Percentiles rank a stretch among this genome's conserved stretches.
phyloP scores from a whole-genome alignment of 1,140 invertebrate species.

The Drosophila arizonae region DNA sequence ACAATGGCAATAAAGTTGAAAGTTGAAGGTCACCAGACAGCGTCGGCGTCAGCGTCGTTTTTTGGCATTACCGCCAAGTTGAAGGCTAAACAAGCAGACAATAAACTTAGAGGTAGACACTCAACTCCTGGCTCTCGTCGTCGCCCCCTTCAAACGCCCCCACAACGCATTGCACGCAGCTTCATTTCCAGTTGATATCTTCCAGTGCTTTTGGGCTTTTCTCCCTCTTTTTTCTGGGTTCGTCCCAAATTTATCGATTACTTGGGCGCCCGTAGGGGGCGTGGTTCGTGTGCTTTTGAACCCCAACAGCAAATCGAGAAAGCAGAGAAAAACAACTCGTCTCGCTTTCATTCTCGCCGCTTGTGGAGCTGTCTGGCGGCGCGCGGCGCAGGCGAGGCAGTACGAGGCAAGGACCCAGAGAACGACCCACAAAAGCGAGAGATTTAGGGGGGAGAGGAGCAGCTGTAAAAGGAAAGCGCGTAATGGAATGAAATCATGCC shows the following conservation, averaged over 20 bases:
- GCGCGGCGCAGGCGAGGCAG: conserved; percentile 40
- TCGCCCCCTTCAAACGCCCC: conserved; percentile 1
- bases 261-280: background rate
- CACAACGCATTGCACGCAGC: conserved; percentile 32
- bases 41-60: conserved; percentile 65
- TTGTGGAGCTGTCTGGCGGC: conserved; percentile 69
- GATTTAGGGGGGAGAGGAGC: background rate
- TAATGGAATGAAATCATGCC: conserved; percentile 75
- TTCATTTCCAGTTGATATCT: conserved; percentile 40
- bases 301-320: conserved; percentile 21
- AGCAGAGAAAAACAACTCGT: conserved; percentile 1
- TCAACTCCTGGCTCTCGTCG: background rate
- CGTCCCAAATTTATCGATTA: conserved; percentile 69
- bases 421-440: conserved; percentile 53
- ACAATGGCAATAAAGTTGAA: conserved; percentile 81
- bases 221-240: background rate
- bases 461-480: conserved; percentile 37
- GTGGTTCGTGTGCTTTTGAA: conserved; percentile 67
- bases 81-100: conserved; percentile 42
- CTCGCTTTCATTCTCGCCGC: conserved; percentile 46
- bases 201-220: conserved; percentile 15
- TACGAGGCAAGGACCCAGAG: conserved; percentile 9
- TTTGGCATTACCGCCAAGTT: conserved; percentile 58
- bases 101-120: conserved; percentile 45
- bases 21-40: conserved; percentile 81